Conservation (phyloP, 2,888 invertebrate species). For the Cabera pusaria region DNA sequence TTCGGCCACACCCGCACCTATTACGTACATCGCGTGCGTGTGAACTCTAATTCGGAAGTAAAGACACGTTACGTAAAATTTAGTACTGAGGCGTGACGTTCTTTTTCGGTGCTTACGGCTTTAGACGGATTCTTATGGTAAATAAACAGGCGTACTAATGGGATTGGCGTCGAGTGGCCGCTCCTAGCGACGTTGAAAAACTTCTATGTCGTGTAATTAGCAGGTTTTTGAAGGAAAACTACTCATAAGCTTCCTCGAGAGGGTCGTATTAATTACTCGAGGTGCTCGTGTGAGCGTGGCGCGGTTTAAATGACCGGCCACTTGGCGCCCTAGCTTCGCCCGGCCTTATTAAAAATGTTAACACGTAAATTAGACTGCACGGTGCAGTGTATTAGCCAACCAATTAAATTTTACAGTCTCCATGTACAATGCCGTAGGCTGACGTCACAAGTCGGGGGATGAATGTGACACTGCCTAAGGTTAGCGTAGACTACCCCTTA, state of each 20-base stretch:
- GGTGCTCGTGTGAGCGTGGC: slow-evolving; percentile 69
- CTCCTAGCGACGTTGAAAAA: slow-evolving; percentile 48
- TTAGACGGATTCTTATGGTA: slow-evolving; percentile 56
- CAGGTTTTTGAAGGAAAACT: slow-evolving; percentile 77
- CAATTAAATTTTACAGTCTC: slow-evolving; percentile 76
- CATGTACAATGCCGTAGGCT: slow-evolving; percentile 59
- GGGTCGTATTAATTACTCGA: slow-evolving; percentile 79
- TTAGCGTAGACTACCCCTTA: slow-evolving; percentile 39
- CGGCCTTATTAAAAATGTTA: slow-evolving; percentile 82
- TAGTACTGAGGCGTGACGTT: slow-evolving; percentile 67
- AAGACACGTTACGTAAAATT: slow-evolving; percentile 71
- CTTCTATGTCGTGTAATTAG: slow-evolving; percentile 72
- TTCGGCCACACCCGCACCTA: slow-evolving; percentile 68
- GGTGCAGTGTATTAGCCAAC: slow-evolving; percentile 74
- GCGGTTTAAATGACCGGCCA: slow-evolving; percentile 77
- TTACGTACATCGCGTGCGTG: slow-evolving; percentile 71
- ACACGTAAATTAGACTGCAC: slow-evolving; percentile 80
- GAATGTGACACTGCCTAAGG: slow-evolving; percentile 45
- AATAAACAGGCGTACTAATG: slow-evolving; percentile 51
- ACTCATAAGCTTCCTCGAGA: slow-evolving; percentile 81
- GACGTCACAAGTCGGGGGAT: slow-evolving; percentile 53
- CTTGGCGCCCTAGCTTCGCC: slow-evolving; percentile 75
- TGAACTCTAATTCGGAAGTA: slow-evolving; percentile 74
- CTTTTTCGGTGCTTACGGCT: slow-evolving; percentile 44
- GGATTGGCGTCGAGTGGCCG: slow-evolving; percentile 48